phyloP scores from a whole-genome alignment of 35 echinoderm and acorn worm genomes.

The Ophioderma brevispina region DNA sequence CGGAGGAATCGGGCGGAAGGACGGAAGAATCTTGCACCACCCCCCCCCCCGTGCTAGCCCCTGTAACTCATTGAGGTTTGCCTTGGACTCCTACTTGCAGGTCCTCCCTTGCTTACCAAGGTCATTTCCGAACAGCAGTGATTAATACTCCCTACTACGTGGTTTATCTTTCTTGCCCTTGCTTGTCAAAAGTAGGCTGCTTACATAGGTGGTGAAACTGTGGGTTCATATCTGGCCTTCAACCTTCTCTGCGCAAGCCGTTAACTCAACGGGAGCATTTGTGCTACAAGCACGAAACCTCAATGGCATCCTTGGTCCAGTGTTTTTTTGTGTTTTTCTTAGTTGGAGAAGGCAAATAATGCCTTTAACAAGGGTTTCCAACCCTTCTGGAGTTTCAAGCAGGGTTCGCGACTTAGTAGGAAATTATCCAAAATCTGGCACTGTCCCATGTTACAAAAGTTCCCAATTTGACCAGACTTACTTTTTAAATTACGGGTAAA shows the following conservation, averaged over 20 bases:
- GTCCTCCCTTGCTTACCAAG: slow-evolving; percentile 56
- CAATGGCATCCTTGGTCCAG: slow-evolving; percentile 16
- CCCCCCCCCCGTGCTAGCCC: background rate
- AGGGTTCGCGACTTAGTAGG: background rate
- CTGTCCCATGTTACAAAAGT: no score
- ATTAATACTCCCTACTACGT: background rate
- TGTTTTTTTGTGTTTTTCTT: background rate
- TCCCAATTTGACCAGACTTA: no score
- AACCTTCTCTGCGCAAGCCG: slow-evolving; percentile 24
- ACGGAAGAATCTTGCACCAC: no score
- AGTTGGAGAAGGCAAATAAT: background rate
- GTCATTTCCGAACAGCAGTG: slow-evolving; percentile 48
- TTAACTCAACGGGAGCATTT: slow-evolving; percentile 44
- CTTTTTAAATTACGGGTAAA: no score
- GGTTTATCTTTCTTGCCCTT: background rate
- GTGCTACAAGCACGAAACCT: slow-evolving; percentile 37
- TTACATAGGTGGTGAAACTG: slow-evolving; percentile 29
- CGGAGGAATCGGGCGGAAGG: no score
- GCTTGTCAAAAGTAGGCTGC: background rate
- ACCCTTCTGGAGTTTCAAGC: slow-evolving; percentile 36
- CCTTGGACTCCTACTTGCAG: slow-evolving; percentile 43
- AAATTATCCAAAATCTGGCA: slow-evolving; percentile 57
- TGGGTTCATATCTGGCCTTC: slow-evolving; percentile 39
- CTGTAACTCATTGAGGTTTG: slow-evolving; percentile 17
- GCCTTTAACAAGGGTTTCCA: slow-evolving; percentile 58